Percentiles rank a stretch among this genome's conserved stretches.
Conservation (phyloP, 2,888 invertebrate species). For the Orchestes rusci region DNA sequence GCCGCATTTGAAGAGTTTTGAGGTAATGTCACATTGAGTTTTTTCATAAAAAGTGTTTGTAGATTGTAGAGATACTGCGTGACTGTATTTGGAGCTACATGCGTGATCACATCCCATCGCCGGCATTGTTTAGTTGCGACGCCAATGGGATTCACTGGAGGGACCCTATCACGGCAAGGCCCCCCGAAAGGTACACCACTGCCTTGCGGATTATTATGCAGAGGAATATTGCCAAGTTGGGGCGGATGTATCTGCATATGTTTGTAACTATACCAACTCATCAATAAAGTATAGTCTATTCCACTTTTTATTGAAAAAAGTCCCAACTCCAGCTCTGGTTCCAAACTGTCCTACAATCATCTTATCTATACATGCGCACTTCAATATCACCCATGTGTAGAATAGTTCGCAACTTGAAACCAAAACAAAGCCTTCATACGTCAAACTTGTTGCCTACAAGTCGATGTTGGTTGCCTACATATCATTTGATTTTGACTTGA, state of each 20-base stretch:
- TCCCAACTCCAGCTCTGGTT: too few species aligned
- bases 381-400: too few species aligned
- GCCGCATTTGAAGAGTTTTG: slow-evolving; percentile 63
- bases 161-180: slow-evolving; percentile 62
- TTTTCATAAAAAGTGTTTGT: slow-evolving; percentile 27
- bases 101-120: slow-evolving; percentile 81
- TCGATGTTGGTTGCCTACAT: too few species aligned
- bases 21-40: slow-evolving; percentile 45
- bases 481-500: too few species aligned
- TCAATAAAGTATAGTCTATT: slow-evolving; percentile 28
- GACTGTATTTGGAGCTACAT: slow-evolving; percentile 89
- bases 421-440: too few species aligned
- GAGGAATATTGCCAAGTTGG: slow-evolving; percentile 68
- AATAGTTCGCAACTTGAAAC: too few species aligned
- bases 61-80: slow-evolving; percentile 71
- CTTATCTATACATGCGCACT: too few species aligned
- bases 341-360: too few species aligned
- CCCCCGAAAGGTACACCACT: slow-evolving; percentile 70
- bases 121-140: slow-evolving; percentile 67
- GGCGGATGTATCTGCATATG: slow-evolving; percentile 70
- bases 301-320: too few species aligned
- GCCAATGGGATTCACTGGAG: slow-evolving; percentile 67
- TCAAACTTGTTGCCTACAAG: too few species aligned
- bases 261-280: slow-evolving; percentile 47
- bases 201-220: slow-evolving; percentile 72